Evolutionary conservation across 2,113 vertebrate species (phyloP), one percentile per base, ranked within the genome.

Genomic region (Bos indicus): DNA sequence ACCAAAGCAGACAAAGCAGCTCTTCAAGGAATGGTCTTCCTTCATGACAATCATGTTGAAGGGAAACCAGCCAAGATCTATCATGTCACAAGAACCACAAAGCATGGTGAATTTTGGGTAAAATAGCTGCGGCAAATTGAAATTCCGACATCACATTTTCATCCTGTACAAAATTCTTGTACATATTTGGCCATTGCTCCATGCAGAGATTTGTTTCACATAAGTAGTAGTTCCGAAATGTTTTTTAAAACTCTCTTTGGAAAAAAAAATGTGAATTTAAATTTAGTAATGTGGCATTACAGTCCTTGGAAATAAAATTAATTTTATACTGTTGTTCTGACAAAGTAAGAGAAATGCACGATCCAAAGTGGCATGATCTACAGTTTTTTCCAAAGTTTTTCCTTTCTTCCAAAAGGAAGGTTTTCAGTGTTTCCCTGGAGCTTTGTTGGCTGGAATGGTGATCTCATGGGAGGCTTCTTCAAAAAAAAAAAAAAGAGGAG

Each of bases 221-320:
- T 54, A 94, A 95, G 88, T 83, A 82, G 36, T n/a, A 77, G 57
- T 85, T 96, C 26, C 1, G 19, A 97, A 97, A 85, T 78, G 57
- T 84, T 74, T 80, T 91, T 87, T 88, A 54, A 93, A 93, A 85
- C 54, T 64, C 43, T 97, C 60, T 87, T 84, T 62, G 83, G 78
- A 6, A n/a, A 10, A 21, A 40, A 60, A 57, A 36, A 62, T 36
- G 43, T 51, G 26, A 83, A 86, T 94, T 97, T 97, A 98, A 95
- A 98, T 98, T 98, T 98, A 98, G 97, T 89, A 91, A 94, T 82
- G 74, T 98, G 93, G 80, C 89, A 97, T 97, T 98, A 97, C 36
- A 96, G 52, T 95, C 86, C 40, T 95, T 71, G 91, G 90, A 93
- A 97, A 94, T 88, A 80, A 94, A 97, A 90, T 95, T 80, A 96